Evolutionary conservation across 2,797 vertebrate species (phyloP), one percentile per base, ranked within the genome.

Genomic region (Pseudochirops cupreus): DNA sequence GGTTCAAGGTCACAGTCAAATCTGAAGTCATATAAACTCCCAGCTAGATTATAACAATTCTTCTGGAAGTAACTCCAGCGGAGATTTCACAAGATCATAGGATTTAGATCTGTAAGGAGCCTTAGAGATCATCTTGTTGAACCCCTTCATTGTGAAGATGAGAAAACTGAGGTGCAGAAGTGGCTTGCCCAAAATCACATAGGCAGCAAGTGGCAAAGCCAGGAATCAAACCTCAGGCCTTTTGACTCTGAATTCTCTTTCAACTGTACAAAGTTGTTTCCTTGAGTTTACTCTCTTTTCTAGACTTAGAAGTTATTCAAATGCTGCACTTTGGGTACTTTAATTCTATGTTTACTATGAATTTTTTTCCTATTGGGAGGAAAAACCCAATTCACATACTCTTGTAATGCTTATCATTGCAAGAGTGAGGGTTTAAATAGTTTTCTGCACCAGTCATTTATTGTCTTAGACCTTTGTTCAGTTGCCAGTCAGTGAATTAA

Each of bases 401-500:
- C 67, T n/a, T 39, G 31, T 53, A 24, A 54, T 39, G 92, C 3
- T 21, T 89, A 62, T 53, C 56, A 62, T 92, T 94, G 91, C 55
- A 90, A 46, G 29, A n/a, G 26, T 87, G 67, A 94, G 92, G 46
- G 9, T 91, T 97, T 94, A 96, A 53, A 95, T 91, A 96, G 58
- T 93, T 94, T 92, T 92, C 59, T 59, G 50, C 87, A 54, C 50
- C 59, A 82, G 52, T 33, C 91, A 94, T 95, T 97, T 97, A 96
- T 92, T 97, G 93, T 94, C 91, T 53, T 95, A 90, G 91, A 87
- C 82, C 59, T 94, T 94, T 96, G 53, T 93, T 96, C 92, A 50
- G n/a, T 92, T 97, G 74, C 91, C 91, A 97, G 90, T 93, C 57
- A 94, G 54, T 91, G 33, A 96, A 95, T 91, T 96, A 96, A 95